phyloP scores from a whole-genome alignment of 2,888 invertebrate genomes.

The Mesopsocus fuscifrons region DNA sequence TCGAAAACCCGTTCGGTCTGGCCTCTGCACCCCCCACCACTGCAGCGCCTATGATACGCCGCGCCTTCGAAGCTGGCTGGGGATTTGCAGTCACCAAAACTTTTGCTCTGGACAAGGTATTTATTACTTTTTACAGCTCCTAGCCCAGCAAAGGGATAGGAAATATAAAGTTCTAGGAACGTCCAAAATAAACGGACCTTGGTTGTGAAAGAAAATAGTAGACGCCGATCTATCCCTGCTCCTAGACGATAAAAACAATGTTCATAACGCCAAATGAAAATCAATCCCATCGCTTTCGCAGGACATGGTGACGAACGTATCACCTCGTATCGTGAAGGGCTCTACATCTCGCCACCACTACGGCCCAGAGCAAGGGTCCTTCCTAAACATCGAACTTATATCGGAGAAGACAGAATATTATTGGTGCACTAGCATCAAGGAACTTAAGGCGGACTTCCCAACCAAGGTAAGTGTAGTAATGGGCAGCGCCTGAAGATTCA shows the following conservation, averaged over 20 bases:
- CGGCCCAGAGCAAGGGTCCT: conserved; percentile 92
- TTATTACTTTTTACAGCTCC: conserved; percentile 1
- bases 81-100: conserved; percentile 96
- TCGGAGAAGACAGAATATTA: conserved; percentile 90
- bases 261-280: too few species aligned
- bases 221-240: too few species aligned
- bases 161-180: too few species aligned
- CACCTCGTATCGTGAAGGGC: conserved; percentile 88
- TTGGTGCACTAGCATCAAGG: conserved; percentile 75
- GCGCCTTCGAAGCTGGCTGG: conserved; percentile 94
- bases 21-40: conserved; percentile 97
- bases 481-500: too few species aligned
- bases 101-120: conserved; percentile 79
- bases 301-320: conserved; percentile 92
- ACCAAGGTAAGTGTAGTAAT: conserved; percentile 53
- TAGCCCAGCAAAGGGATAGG: too few species aligned
- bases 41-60: conserved; percentile 80
- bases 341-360: conserved; percentile 77
- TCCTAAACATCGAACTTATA: conserved; percentile 94
- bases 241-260: too few species aligned
- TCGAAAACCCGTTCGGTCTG: conserved; percentile 91
- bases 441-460: conserved; percentile 84
- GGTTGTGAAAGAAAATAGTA: too few species aligned
- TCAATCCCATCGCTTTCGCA: conserved; percentile 25
- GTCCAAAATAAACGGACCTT: too few species aligned